Percentiles rank a stretch among this genome's conserved stretches.
phyloP scores from a whole-genome alignment of 2,797 vertebrate species.

The Falco novaeseelandiae region DNA sequence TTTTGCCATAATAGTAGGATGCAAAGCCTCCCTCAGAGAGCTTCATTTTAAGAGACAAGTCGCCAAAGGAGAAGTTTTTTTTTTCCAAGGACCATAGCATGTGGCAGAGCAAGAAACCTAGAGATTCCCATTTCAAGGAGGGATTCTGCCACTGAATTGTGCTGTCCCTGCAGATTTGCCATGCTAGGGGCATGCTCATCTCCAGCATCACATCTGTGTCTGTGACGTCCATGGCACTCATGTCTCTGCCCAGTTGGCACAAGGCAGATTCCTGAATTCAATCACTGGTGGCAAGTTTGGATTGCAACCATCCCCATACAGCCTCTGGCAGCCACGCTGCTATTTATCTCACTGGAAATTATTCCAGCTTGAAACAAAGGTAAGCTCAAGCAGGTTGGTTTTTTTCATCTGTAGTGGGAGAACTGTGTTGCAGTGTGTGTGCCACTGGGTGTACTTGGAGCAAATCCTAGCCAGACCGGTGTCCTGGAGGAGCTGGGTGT shows the following conservation, averaged over 20 bases:
- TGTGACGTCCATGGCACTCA: fast-evolving
- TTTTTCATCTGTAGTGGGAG: background rate
- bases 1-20: background rate
- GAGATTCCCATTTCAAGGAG: background rate
- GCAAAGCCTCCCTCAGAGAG: background rate
- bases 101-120: background rate
- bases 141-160: fast-evolving
- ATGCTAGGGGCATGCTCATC: background rate
- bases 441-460: background rate
- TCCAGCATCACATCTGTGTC: background rate
- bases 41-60: background rate
- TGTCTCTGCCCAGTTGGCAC: background rate
- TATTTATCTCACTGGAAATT: background rate
- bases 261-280: background rate
- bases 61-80: background rate
- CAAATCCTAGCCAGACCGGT: background rate
- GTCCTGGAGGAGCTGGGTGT: background rate
- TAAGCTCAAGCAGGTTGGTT: background rate
- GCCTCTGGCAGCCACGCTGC: background rate
- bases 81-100: background rate
- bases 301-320: background rate
- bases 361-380: background rate
- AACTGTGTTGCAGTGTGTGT: background rate
- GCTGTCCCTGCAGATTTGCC: background rate
- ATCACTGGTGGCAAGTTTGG: background rate